Evolutionary conservation across 2,113 vertebrate genomes (phyloP).

Genomic region (Heterocephalus glaber): DNA sequence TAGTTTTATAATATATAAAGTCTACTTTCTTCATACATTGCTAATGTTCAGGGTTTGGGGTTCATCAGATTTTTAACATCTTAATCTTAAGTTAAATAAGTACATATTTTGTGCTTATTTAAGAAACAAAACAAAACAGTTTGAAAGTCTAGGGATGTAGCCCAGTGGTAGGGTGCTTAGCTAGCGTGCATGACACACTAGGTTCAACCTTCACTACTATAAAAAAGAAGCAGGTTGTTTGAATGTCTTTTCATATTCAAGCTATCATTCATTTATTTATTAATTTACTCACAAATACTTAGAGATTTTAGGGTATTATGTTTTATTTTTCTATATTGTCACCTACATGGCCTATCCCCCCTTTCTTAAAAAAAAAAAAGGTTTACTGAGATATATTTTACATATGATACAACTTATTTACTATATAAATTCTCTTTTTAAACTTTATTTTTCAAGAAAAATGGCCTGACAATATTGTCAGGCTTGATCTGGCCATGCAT

Average conservation of each 20-base stretch:
- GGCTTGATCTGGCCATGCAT: too few species aligned
- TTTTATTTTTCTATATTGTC: not conserved
- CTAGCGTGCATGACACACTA: not conserved
- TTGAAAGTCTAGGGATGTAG: not conserved
- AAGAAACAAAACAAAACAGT: not conserved
- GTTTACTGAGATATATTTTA: not conserved
- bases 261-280: not conserved
- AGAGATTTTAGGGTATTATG: not conserved
- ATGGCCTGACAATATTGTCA: not conserved
- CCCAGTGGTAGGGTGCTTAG: not conserved
- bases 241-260: not conserved
- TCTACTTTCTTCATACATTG: slow-evolving; percentile 23
- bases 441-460: slow-evolving; percentile 18
- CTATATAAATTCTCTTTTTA: not conserved
- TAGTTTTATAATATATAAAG: not conserved
- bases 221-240: not conserved
- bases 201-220: not conserved
- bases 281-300: not conserved
- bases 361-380: not conserved
- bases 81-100: not conserved
- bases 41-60: not conserved
- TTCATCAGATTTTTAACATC: not conserved
- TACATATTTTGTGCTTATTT: not conserved
- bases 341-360: not conserved
- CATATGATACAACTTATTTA: not conserved